phyloP scores from a whole-genome alignment of 53 echinoderm and acorn worm species.

The Astropecten irregularis region DNA sequence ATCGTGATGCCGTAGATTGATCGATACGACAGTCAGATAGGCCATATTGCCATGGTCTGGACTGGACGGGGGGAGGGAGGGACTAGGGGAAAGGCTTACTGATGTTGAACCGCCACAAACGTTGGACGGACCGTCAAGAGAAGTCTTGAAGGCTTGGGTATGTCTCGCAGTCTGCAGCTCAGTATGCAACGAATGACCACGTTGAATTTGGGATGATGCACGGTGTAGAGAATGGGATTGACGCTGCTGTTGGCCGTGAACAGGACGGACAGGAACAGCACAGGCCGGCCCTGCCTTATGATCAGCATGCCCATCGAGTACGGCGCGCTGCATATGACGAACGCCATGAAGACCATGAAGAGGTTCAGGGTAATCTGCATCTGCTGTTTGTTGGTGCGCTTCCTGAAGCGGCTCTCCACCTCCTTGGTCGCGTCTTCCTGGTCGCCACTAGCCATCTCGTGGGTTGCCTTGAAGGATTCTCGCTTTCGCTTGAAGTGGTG shows the following conservation, averaged over 20 bases:
- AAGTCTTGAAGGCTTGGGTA: constrained; percentile 38
- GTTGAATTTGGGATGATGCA: constrained; percentile 63
- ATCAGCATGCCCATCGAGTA: neutral
- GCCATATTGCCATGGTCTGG: no score
- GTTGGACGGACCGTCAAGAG: constrained; percentile 6
- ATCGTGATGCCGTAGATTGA: no score
- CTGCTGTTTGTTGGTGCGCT: constrained; percentile 7
- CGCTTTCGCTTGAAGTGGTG: neutral
- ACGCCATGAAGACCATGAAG: constrained; percentile 30
- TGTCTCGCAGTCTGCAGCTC: constrained; percentile 44
- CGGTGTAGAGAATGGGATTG: constrained; percentile 67
- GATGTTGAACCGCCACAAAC: no score
- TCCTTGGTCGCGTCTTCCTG: neutral
- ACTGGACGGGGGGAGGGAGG: no score
- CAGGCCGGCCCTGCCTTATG: neutral
- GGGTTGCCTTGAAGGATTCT: constrained; percentile 14
- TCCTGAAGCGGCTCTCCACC: constrained; percentile 27
- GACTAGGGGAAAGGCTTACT: no score
- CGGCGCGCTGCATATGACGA: constrained; percentile 29
- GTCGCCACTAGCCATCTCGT: neutral
- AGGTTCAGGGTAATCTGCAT: constrained; percentile 52
- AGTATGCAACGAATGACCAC: constrained; percentile 61
- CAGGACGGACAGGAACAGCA: constrained; percentile 50
- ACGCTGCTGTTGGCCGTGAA: constrained; percentile 63
- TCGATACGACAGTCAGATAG: no score